Conservation (phyloP, 2,888 invertebrate species). For the Drosophila anomelani region DNA sequence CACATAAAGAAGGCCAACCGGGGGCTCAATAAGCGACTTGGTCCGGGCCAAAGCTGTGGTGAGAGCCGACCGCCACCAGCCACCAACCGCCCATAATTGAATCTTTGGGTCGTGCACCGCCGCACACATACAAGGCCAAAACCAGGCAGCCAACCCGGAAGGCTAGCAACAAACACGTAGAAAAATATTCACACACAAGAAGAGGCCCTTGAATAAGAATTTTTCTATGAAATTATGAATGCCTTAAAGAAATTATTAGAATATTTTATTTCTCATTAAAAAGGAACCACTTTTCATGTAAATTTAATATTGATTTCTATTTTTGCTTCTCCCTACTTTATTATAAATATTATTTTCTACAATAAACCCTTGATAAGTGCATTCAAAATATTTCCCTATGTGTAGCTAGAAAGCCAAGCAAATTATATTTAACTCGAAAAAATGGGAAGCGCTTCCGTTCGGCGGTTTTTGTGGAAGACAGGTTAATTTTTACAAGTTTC, state of each 20-base stretch:
- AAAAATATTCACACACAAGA: not conserved
- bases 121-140: constrained; percentile 29
- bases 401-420: constrained; percentile 31
- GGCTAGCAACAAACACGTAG: constrained; percentile 3
- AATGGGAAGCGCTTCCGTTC: constrained; percentile 57
- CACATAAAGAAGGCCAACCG: constrained; percentile 50
- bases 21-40: constrained; percentile 45
- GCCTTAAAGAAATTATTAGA: too few relatives aligned
- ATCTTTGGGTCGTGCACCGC: constrained; percentile 63
- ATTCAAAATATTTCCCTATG: not conserved
- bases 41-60: constrained; percentile 33
- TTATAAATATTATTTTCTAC: not conserved
- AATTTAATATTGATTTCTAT: too few relatives aligned
- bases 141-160: constrained; percentile 23
- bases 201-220: not conserved
- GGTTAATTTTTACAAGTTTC: constrained; percentile 52
- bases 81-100: constrained; percentile 65
- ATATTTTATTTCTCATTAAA: too few relatives aligned
- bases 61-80: constrained; percentile 11
- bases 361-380: not conserved
- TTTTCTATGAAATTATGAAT: too few relatives aligned
- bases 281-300: too few relatives aligned
- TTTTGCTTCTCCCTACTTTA: too few relatives aligned
- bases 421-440: constrained; percentile 68
- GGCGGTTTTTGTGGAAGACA: constrained; percentile 47